These are phyloP conservation scores for Oncorhynchus keta DNA, from an alignment of 2,113 vertebrate genomes.

Conservation along the genomic window DNA sequence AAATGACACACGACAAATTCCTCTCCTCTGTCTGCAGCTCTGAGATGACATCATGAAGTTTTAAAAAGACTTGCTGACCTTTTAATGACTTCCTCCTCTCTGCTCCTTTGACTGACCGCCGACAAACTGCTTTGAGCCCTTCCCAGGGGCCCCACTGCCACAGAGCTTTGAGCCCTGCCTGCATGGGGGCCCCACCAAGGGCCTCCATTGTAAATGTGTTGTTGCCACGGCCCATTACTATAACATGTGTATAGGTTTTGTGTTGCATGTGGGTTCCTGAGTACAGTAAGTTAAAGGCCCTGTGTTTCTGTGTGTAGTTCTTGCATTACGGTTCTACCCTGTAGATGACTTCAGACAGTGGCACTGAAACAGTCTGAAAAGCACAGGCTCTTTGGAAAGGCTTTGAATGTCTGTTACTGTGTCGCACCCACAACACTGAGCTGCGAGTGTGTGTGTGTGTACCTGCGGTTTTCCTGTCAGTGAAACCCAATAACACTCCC, in stretches of 20 bases:
- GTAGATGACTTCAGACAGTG: constrained; percentile 26
- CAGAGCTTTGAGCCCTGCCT: background rate
- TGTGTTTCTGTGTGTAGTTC: no score
- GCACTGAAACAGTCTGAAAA: constrained; percentile 39
- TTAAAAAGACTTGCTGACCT: constrained; percentile 32
- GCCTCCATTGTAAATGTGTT: background rate
- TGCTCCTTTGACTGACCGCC: constrained; percentile 2
- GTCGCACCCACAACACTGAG: constrained; percentile 35
- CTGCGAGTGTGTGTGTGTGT: constrained; percentile 25
- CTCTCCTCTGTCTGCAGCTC: background rate
- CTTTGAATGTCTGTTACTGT: constrained; percentile 39
- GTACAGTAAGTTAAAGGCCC: no score
- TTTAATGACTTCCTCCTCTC: constrained; percentile 41
- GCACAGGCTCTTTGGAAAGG: constrained; percentile 24
- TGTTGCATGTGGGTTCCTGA: background rate
- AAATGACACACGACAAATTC: constrained; percentile 33
- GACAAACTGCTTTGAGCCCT: constrained; percentile 4
- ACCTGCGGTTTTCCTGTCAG: constrained; percentile 60
- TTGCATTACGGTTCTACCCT: no score
- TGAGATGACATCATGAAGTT: constrained; percentile 28
- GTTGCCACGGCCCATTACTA: background rate
- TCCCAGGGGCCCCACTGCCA: background rate
- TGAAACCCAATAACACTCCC: constrained; percentile 57
- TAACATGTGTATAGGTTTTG: background rate
- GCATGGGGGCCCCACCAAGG: background rate